Percentiles rank a stretch among this genome's conserved stretches.
phyloP scores from a whole-genome alignment of 2,888 invertebrate genomes.

The Drosophila rellima region DNA sequence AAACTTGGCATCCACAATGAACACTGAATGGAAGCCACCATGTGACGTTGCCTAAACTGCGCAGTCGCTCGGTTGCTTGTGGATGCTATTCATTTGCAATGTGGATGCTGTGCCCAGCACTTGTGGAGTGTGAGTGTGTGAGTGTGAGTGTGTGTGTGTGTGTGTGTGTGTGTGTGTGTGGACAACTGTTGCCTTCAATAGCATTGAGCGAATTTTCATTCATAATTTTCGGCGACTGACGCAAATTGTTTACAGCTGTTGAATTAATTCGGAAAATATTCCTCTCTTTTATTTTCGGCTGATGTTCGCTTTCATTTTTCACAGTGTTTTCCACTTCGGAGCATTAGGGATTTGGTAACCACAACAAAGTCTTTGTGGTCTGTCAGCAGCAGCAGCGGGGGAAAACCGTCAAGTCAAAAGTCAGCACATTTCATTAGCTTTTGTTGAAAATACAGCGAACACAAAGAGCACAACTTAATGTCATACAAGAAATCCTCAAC shows the following conservation, averaged over 20 bases:
- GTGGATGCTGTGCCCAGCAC: not conserved
- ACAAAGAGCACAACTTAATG: not conserved
- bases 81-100: constrained; percentile 25
- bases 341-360: constrained; percentile 5
- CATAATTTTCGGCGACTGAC: constrained; percentile 25
- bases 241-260: constrained; percentile 20
- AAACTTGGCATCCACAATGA: constrained; percentile 32
- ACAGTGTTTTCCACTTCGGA: constrained; percentile 1
- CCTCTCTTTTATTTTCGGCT: not conserved
- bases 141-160: not conserved
- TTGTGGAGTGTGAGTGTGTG: constrained; percentile 9
- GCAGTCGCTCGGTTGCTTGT: constrained; percentile 28
- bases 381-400: not conserved
- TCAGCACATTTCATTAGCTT: constrained; percentile 1
- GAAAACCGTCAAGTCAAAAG: not conserved
- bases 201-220: constrained; percentile 45
- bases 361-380: constrained; percentile 29
- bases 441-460: not conserved
- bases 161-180: constrained; percentile 8
- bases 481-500: not conserved
- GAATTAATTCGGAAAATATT: constrained; percentile 21
- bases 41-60: constrained; percentile 39
- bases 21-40: constrained; percentile 60
- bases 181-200: constrained; percentile 51
- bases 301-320: constrained; percentile 3